Base-by-base conservation (phyloP, 2,113 vertebrate genomes). In the Muscicapa adusta region DNA sequence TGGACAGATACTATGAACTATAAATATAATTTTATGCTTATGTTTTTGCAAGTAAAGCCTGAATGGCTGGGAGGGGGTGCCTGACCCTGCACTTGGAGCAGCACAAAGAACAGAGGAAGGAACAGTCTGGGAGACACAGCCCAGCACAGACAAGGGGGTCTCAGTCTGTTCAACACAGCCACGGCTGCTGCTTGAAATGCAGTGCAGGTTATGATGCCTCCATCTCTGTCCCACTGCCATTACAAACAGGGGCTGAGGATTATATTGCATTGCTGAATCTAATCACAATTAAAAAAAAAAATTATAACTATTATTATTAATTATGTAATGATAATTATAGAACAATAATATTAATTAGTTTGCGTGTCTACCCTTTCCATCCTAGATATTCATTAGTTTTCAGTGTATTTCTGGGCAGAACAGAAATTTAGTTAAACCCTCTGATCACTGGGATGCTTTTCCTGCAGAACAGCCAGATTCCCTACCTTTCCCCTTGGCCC, bases 31-130 rank as follows among this genome's bases (percentile, higher is more conserved):
- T 96, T 73, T 95, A 79, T 91, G 68, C 91, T 92, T 70, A 40
- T 96, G 83, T 94, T 96, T 96, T 95, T 76, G 71, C 84, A 96
- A 88, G 87, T 87, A 91, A 95, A 85, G 65, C 85, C 79, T 65
- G 70, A 82, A 65, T 68, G 80, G 58, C 72, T 91, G 82, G 43
- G 90, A 85, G 76, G 71, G 62, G 73, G 51, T 81, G 60, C 79
- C 80, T 66, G 76, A 58, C 40, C 23, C 72, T 72, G 76, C 66
- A 31, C 82, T 85, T 11, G 6, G 54, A 36, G n/a, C 26, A 54
- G 75, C 54, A 86, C 60, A 93, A 85, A 91, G 67, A 88, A 96
- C 92, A 90, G 89, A 88, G 82, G 62, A 88, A 54, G 80, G 53
- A 89, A 38, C 18, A 33, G 57, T 23, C 34, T 79, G 42, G 61